Percentiles rank a stretch among this genome's conserved stretches.
These are phyloP conservation scores for Diuraphis noxia DNA, from an alignment of 1,140 invertebrate genomes.

Conservation along the genomic window DNA sequence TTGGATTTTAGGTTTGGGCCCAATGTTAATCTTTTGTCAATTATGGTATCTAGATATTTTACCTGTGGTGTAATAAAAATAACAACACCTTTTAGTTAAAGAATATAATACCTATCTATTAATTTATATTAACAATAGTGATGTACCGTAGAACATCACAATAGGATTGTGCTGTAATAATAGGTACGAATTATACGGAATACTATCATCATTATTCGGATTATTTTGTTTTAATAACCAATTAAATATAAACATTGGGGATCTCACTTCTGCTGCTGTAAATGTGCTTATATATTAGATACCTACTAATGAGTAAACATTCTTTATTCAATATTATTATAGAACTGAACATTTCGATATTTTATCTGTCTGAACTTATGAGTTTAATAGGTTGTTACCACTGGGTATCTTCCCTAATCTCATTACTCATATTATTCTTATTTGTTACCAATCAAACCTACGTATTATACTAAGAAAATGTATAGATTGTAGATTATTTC, in stretches of 20 bases:
- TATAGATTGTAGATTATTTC: too few relatives aligned
- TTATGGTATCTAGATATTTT: too few relatives aligned
- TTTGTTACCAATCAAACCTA: too few relatives aligned
- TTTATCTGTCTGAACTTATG: neutral
- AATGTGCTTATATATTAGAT: neutral
- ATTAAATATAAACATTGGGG: neutral
- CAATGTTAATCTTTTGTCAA: too few relatives aligned
- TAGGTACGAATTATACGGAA: neutral
- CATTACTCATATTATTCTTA: too few relatives aligned
- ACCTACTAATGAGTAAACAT: neutral
- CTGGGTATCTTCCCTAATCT: too few relatives aligned
- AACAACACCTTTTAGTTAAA: too few relatives aligned
- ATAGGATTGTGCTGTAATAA: neutral
- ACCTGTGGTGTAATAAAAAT: too few relatives aligned
- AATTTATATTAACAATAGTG: neutral
- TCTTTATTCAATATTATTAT: neutral
- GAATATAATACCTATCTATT: neutral
- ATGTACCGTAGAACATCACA: neutral
- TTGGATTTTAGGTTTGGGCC: too few relatives aligned
- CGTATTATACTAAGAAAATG: too few relatives aligned
- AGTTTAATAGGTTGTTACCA: too few relatives aligned
- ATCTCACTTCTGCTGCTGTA: neutral
- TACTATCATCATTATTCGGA: neutral
- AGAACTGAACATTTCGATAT: neutral
- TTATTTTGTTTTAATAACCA: neutral